A percentile compares a stretch with the other conserved stretches of the same genome.
These are phyloP conservation scores for Hormiphora californensis DNA, from an alignment of 37 sponge, comb jelly and placozoan species.

Conservation along the genomic window DNA sequence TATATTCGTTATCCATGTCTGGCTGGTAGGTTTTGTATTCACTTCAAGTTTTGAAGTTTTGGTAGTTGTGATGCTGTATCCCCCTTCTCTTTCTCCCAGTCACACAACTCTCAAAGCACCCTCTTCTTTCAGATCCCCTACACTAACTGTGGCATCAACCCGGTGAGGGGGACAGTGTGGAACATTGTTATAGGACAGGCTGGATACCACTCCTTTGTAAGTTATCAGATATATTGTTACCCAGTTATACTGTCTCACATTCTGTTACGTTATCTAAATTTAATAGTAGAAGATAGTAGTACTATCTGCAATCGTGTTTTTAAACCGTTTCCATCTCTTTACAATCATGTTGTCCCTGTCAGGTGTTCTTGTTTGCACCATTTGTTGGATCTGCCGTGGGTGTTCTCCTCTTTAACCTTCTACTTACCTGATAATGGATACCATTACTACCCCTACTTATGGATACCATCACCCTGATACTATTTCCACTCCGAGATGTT, in stretches of 20 bases:
- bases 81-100: no score
- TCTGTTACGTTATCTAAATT: no score
- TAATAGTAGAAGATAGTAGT: background rate
- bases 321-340: background rate
- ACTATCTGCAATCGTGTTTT: background rate
- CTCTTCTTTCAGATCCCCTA: background rate
- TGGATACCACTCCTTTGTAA: background rate
- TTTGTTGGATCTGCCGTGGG: background rate
- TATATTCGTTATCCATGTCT: background rate
- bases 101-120: no score
- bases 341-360: background rate
- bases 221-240: no score
- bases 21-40: background rate
- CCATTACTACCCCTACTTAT: no score
- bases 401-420: background rate
- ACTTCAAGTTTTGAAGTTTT: no score
- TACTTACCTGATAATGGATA: no score
- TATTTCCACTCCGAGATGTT: no score
- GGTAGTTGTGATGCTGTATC: no score
- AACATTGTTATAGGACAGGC: conserved; percentile 22
- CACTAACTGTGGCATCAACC: conserved; percentile 24
- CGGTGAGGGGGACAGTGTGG: background rate
- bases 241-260: no score
- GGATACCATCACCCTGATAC: no score
- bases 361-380: background rate